Percentiles rank a stretch among this genome's conserved stretches.
These are phyloP conservation scores for Drosophila navojoa DNA, from an alignment of 1,140 invertebrate species.

Conservation along the genomic window DNA sequence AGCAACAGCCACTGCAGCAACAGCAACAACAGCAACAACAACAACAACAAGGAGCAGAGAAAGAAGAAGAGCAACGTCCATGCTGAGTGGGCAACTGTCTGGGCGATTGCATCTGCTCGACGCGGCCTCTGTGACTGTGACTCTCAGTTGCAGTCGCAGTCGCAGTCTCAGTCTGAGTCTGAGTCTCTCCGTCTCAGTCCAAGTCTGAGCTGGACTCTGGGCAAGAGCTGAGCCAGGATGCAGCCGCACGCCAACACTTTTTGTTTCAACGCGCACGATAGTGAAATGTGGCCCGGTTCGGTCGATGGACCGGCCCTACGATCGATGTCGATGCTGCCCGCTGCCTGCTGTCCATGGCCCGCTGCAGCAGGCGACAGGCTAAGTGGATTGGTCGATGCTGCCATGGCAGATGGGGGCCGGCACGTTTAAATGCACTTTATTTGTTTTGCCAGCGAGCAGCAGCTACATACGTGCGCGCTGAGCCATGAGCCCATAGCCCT, in stretches of 20 bases:
- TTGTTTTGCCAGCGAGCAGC: conserved; percentile 49
- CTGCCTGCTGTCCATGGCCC: background rate
- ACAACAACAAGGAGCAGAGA: background rate
- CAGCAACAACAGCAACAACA: conserved; percentile 10
- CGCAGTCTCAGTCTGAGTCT: background rate
- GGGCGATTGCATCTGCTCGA: conserved; percentile 57
- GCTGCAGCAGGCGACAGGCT: conserved; percentile 51
- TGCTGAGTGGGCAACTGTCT: conserved; percentile 66
- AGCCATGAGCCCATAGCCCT: conserved; percentile 10
- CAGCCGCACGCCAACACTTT: conserved; percentile 70
- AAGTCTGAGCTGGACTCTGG: conserved; percentile 6
- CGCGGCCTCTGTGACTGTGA: conserved; percentile 13
- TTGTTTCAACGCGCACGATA: conserved; percentile 71
- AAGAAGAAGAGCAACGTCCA: conserved; percentile 37
- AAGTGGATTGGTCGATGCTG: conserved; percentile 54
- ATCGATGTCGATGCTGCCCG: conserved; percentile 12
- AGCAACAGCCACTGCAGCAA: conserved; percentile 23
- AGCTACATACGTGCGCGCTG: conserved; percentile 5
- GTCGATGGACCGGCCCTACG: conserved; percentile 33
- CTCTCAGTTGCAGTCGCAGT: conserved; percentile 16
- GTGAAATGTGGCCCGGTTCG: conserved; percentile 60
- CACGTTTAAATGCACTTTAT: conserved; percentile 67
- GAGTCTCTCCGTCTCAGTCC: conserved; percentile 4
- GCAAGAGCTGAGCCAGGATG: conserved; percentile 49
- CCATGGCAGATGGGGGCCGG: conserved; percentile 20